Evolutionary conservation across 1,140 invertebrate genomes (phyloP), one percentile per base, ranked within the genome.

Genomic region (Drosophila pallidifrons): DNA sequence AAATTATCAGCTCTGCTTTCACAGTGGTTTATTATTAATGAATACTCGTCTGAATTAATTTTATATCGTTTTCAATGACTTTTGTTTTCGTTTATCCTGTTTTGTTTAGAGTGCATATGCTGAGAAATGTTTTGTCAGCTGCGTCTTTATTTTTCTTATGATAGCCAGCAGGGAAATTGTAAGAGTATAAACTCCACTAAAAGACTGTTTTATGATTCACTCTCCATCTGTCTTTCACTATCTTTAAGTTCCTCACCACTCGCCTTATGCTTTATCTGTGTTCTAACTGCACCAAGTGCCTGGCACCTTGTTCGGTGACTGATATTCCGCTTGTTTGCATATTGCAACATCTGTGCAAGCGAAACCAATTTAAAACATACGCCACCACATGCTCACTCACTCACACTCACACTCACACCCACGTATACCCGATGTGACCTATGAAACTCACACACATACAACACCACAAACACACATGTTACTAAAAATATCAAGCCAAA

Each of bases 281-380:
- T 60, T 20, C 45, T 52, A 45, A 30, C 49, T 55, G 60, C 20
- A 46, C 13, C 60, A 45, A 46, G 30, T 66, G 58, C 47, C 45
- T 46, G 78, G 58, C 61, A 81, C 82, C 75, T 81, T 79, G 68
- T 70, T 46, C 74, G 72, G 54, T 69, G 76, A 77, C 77, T 75
- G 81, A 45, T 79, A 82, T 81, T 75, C 57, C 71, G 82, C 82
- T 81, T 86, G 82, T 86, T 86, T 86, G 82, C 82, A 86, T 86
- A 79, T 86, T 86, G 82, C 82, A 86, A 86, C 82, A 86, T 86
- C 82, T 86, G 82, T 86, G 75, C 79, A 87, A 86, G 82, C 82
- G 72, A 81, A 74, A 86, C 78, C 82, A 76, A 79, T 86, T 81
- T 70, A 60, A 81, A 81, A 76, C 82, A 86, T 79, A 86, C 75